Base-by-base conservation (phyloP, 2,888 invertebrate species). In the Dynastes grantii region DNA sequence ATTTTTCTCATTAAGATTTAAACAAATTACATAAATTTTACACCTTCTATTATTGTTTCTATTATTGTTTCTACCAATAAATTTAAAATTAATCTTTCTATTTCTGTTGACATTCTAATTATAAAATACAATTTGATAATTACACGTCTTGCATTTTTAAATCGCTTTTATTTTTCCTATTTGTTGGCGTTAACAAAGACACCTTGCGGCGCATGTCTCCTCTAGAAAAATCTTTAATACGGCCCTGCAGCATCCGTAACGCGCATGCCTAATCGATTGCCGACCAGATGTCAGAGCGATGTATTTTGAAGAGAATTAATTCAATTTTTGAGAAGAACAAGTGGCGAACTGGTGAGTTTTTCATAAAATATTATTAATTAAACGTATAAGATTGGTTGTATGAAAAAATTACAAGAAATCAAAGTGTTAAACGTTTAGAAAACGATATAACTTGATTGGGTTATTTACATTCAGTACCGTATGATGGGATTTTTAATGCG, bases 231-330 rank as follows among this genome's bases (percentile, higher is more conserved):
- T 77, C 27, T 64, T 55, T 71, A 76, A 65, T 71, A 68, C 76
- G 70, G 55, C 29, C 68, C 78, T 79, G 76, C 16, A 27, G 32
- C 40, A 37, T 9, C 37, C 22, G 11, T 8, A 53, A 22, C 49
- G 76, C 78, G 78, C 78, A 78, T 67, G 78, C 27, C 49, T 22
- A 16, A 78, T 78, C 76, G 76, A 78, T 78, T 45, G 22, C 29
- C 65, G 45, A n/a, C 22, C 29, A 76, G 76, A 78, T 58, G 78
- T 78, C 78, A 78, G 67, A 78, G 78, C 76, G 78, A 75, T 67
- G 68, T 78, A 68, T 76, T 76, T 61, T 67, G 67, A 45, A 49
- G 78, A 58, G 55, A 75, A 68, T 58, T 65, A 51, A 67, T 22
- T n/a, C 67, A 29, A 53, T 67, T 76, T 78, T 67, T 65, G 29